Base-by-base conservation (phyloP, 1,140 invertebrate genomes). In the Amphibalanus amphitrite region DNA sequence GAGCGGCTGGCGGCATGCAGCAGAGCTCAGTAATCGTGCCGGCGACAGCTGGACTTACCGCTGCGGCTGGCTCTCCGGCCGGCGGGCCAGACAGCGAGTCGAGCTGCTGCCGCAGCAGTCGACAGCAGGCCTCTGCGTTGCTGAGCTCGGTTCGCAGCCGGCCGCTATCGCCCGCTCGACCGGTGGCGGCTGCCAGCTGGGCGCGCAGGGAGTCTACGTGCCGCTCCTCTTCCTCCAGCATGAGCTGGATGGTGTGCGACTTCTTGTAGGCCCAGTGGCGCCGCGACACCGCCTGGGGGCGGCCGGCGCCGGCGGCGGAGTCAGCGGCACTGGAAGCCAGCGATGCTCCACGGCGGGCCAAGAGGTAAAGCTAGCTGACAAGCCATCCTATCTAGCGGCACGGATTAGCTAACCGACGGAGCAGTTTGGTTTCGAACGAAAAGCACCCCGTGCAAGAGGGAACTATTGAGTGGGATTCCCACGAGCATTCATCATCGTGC, bases 191-290 rank as follows among this genome's bases (percentile, higher is more conserved):
- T 0, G 65, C 65, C 65, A 67, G 65, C 65, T 67, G 65, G n/a
- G 65, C 65, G 65, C 65, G 65, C 65, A 67, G 3, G 1, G n/a
- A 10, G 65, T 67, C 65, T 26, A 67, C 65, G 65, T 67, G 65
- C 26, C 65, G 65, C 65, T 67, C 65, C 65, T 67, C 26, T 28
- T 67, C 65, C 65, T 67, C 65, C 26, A 67, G 65, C 65, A 67
- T 67, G n/a, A 67, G 65, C 65, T 67, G 65, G 8, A 67, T 67
- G 3, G 65, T 67, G 65, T 67, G 65, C n/a, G 26, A 28, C 26
- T 26, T 67, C 26, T 28, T 26, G 65, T 67, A 26, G 65, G n/a
- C 65, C 65, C 65, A 67, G 65, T 67, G 65, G 28, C 65, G 65
- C 6, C 65, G 65, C 65, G 65, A 26, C 28, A 59, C 20, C 13